Evolutionary conservation across 2,797 vertebrate species (phyloP), one percentile per base, ranked within the genome.

Genomic region (Notolepis coatsorum): DNA sequence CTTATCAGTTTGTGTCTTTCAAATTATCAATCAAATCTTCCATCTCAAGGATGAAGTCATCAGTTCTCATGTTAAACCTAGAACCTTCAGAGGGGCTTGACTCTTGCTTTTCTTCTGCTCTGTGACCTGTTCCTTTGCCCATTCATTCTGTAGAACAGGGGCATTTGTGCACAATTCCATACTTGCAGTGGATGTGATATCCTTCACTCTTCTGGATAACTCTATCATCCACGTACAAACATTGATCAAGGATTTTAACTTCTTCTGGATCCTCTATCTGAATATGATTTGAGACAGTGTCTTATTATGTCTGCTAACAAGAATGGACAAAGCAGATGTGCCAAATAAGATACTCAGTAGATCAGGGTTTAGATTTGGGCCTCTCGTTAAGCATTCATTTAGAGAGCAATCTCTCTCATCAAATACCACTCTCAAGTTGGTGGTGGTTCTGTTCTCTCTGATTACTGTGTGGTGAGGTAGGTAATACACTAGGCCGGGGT

Each of bases 361-460:
- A 21, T 81, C 13, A 50, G 63, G 62, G 1, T 79, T 79, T 0
- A 65, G 25, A 12, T 73, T 73, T 3, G 45, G 75, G 2, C 75
- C 57, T 0, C 61, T 38, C 0, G 67, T 5, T 2, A 70, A 24
- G n/a, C 58, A 27, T 56, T 66, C 47, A 48, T 76, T 71, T 1
- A 80, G 54, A 0, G 55, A 77, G 0, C 42, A 52, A 0, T 46
- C 58, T 0, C 51, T 56, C 4, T 75, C 24, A 2, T 82, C 59
- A n/a, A 69, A 51, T 7, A 65, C 74, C 2, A 70, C 56, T 0
- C 67, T 65, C 0, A 77, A 50, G 13, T 51, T 2, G 41, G 18
- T 33, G 39, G 9, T 27, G 4, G 20, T 24, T 41, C 52, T 13
- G 7, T 12, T 27, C 25, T 0, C 20, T 17, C 15, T 3, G 7